Conservation (phyloP, 2,888 invertebrate genomes). For the Morinoia aosen region DNA sequence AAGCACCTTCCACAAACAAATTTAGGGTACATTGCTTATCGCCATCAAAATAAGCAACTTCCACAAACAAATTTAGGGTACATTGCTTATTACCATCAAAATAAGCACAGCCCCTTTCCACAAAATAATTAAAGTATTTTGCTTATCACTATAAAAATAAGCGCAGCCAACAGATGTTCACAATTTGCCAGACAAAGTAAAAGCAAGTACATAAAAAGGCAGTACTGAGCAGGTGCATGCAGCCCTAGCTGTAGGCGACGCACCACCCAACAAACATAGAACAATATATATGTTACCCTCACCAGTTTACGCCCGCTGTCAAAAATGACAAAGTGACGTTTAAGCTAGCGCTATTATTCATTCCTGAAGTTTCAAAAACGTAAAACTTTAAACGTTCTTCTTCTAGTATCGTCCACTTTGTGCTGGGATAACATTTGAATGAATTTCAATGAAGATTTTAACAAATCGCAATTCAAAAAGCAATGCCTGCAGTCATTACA, state of each 20-base stretch:
- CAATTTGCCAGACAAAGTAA: background rate
- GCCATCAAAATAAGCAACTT: background rate
- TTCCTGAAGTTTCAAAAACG: too few species aligned
- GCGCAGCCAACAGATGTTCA: background rate
- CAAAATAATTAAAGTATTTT: background rate
- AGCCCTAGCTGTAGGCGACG: background rate
- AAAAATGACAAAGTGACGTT: too few species aligned
- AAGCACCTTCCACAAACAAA: background rate
- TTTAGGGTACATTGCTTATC: background rate
- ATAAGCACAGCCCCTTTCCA: background rate
- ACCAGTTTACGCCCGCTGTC: too few species aligned
- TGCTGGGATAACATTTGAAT: too few species aligned
- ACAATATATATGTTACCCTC: background rate
- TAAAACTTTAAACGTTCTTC: too few species aligned
- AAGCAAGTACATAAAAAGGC: background rate
- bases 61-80: background rate
- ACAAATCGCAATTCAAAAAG: too few species aligned
- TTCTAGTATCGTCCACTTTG: too few species aligned
- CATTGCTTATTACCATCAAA: background rate
- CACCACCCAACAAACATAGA: background rate
- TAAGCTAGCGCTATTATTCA: too few species aligned
- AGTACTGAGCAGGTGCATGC: slow-evolving; percentile 4
- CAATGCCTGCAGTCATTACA: too few species aligned
- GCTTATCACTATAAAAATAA: background rate
- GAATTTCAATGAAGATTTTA: too few species aligned